Evolutionary conservation across 2,797 vertebrate species (phyloP), one percentile per base, ranked within the genome.

Genomic region (Enteromius thamalakanensis): DNA sequence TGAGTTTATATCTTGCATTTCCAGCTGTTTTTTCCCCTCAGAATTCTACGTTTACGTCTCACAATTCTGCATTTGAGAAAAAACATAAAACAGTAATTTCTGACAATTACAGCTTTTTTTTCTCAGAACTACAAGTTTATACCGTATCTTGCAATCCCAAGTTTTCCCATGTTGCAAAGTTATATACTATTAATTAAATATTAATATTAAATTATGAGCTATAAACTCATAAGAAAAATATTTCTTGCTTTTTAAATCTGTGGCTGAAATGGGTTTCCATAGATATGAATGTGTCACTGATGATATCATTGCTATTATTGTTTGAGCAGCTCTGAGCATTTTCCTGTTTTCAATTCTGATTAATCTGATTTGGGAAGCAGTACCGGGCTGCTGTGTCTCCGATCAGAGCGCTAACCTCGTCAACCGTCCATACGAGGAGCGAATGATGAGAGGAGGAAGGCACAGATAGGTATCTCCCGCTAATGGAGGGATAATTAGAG

Each of bases 401-500:
- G 45, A 82, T 67, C 60, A n/a, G 60, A 76, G 60, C 0, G n/a
- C 34, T 83, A 85, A 72, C 51, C 47, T 72, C 11, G 8, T 78
- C 49, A 55, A 51, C 47, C 21, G 34, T 67, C 62, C 34, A 29
- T 53, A 55, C 12, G 23, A 49, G 45, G 51, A 71, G 32, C 23
- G 23, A 53, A 40, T 55, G 67, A 77, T 69, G 71, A 37, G 55
- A 40, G 55, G 64, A 78, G 82, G 71, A 71, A 74, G 62, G 12
- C 37, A 12, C 68, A 34, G 87, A 83, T 74, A 62, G 53, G 74
- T 67, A 86, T 84, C 84, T 84, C 87, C 72, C 45, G 82, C 88
- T 92, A 92, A 92, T 91, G 89, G 90, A 89, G 74, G 69, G 85
- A 88, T 90, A 84, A 93, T 93, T 91, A 86, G 84, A 42, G 84